Conservation (phyloP, 2,888 invertebrate genomes). For the Microctonus brassicae region DNA sequence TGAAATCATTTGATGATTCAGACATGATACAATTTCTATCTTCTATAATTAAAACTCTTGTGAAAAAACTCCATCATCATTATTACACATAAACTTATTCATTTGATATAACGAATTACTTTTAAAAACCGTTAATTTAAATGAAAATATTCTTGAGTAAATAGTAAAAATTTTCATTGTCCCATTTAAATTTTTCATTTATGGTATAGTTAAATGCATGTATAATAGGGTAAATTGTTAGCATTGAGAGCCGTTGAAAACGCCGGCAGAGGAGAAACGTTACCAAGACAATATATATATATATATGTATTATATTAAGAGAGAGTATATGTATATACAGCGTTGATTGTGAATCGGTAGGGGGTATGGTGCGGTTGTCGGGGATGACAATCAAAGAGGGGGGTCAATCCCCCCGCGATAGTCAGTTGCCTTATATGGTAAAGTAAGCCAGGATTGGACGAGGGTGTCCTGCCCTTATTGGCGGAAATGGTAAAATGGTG, state of each 20-base stretch:
- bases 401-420: conserved; percentile 70
- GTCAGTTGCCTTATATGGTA: conserved; percentile 85
- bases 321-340: not conserved
- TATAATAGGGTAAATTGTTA: not conserved
- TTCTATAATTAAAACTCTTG: not conserved
- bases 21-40: not conserved
- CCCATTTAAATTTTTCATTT: not conserved
- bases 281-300: conserved; percentile 23
- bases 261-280: conserved; percentile 27
- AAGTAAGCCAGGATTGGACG: conserved; percentile 80
- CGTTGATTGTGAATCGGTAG: conserved; percentile 38
- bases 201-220: not conserved
- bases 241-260: conserved; percentile 12
- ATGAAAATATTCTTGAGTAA: too few species aligned
- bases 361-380: conserved; percentile 22
- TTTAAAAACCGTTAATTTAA: too few species aligned
- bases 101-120: too few species aligned
- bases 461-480: conserved; percentile 66
- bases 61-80: not conserved
- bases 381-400: conserved; percentile 20
- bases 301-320: too few species aligned
- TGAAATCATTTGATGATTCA: not conserved
- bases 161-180: too few species aligned
- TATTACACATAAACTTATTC: too few species aligned
- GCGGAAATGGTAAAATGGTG: conserved; percentile 53